Evolutionary conservation across 1,140 invertebrate species (phyloP).

Genomic region (Pristionchus pacificus): DNA sequence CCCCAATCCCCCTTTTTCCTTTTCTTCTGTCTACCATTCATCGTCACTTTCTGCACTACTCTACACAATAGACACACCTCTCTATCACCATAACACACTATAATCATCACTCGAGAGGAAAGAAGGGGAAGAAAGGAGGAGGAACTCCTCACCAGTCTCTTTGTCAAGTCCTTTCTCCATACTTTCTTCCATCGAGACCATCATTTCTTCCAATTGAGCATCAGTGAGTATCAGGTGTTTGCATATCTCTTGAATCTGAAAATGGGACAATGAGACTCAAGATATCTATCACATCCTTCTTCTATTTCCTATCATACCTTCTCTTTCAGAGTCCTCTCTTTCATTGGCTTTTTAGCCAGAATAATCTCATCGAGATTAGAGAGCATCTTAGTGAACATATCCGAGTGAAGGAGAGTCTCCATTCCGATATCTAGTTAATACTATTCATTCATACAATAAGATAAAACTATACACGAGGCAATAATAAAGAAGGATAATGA

Average conservation of each 20-base stretch:
- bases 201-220: conserved; percentile 35
- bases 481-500: too few species aligned
- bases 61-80: conserved; percentile 13
- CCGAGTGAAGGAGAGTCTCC: background rate
- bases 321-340: background rate
- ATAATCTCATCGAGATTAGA: background rate
- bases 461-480: background rate
- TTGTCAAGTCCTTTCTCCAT: conserved; percentile 41
- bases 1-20: too few species aligned
- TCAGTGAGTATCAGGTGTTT: conserved; percentile 39
- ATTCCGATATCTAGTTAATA: too few species aligned
- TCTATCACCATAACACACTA: too few species aligned
- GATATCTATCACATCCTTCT: too few species aligned
- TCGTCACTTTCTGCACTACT: too few species aligned
- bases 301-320: too few species aligned
- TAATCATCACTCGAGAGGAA: too few species aligned
- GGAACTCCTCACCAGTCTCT: conserved; percentile 45
- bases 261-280: too few species aligned
- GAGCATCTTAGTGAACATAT: background rate
- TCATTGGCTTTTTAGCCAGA: background rate
- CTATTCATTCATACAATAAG: background rate
- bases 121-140: too few species aligned
- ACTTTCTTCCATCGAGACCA: conserved; percentile 40
- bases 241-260: conserved; percentile 50
- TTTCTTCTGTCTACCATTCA: too few species aligned